phyloP scores from a whole-genome alignment of 1,140 invertebrate genomes.

The Hypothenemus hampei region DNA sequence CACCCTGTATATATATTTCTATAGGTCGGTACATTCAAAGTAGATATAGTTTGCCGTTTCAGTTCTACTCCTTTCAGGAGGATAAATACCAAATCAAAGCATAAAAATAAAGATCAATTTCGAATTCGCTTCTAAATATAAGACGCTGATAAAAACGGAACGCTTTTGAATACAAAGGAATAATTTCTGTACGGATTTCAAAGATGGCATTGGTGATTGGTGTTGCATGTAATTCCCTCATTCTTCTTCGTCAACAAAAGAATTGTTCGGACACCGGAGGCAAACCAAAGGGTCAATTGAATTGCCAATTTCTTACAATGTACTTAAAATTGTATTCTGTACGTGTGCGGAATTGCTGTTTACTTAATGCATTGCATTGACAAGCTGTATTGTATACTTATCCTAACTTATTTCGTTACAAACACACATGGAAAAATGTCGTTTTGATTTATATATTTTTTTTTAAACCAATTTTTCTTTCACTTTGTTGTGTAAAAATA shows the following conservation, averaged over 20 bases:
- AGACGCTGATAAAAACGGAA: conserved; percentile 12
- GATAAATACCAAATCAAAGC: no score
- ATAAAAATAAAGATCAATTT: no score
- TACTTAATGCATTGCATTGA: conserved; percentile 36
- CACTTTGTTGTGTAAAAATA: neutral
- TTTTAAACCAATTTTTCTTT: no score
- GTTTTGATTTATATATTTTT: no score
- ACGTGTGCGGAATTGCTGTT: conserved; percentile 36
- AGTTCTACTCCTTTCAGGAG: no score
- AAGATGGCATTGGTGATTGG: conserved; percentile 11
- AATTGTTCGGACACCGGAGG: conserved; percentile 19
- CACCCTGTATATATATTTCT: no score
- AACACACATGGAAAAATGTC: no score
- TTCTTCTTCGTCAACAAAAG: conserved; percentile 25
- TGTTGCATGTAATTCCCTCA: conserved; percentile 27
- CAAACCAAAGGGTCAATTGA: conserved; percentile 36
- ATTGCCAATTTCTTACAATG: conserved; percentile 41
- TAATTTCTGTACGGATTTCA: conserved; percentile 5
- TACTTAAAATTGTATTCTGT: conserved; percentile 37
- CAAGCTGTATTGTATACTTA: conserved; percentile 30
- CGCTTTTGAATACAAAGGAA: conserved; percentile 25
- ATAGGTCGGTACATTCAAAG: no score
- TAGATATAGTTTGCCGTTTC: no score
- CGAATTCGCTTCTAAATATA: no score
- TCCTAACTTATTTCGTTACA: conserved; percentile 1